Evolutionary conservation across 1,140 invertebrate species (phyloP).

Genomic region (Leptonema lineaticorne): DNA sequence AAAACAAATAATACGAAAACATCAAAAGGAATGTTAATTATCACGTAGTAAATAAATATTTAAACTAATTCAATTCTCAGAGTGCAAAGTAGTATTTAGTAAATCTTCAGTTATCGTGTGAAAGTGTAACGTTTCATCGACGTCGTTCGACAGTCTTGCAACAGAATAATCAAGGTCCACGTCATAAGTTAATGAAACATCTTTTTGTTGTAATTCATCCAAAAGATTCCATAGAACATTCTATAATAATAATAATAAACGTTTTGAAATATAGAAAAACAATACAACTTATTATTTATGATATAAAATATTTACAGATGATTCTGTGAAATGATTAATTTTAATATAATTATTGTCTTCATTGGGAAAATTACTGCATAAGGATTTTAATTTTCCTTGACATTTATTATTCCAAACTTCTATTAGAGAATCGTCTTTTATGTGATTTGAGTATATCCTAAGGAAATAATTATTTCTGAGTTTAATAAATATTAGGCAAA

Average conservation of each 20-base stretch:
- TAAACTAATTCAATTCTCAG: neutral
- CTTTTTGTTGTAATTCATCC: conserved; percentile 37
- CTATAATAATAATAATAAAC: conserved; percentile 27
- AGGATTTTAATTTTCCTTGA: conserved; percentile 36
- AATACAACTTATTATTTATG: neutral
- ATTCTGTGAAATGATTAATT: conserved; percentile 35
- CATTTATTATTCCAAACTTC: conserved; percentile 29
- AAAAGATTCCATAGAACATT: conserved; percentile 26
- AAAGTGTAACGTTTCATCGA: conserved; percentile 38
- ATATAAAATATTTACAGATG: conserved; percentile 27
- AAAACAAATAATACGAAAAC: neutral
- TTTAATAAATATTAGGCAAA: conserved; percentile 15
- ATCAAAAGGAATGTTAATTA: neutral
- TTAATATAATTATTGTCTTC: conserved; percentile 28
- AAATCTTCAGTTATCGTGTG: conserved; percentile 28
- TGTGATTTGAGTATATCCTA: conserved; percentile 33
- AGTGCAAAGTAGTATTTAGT: neutral
- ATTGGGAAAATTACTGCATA: conserved; percentile 31
- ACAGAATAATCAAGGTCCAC: conserved; percentile 35
- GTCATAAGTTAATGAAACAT: conserved; percentile 38
- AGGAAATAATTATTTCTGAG: neutral
- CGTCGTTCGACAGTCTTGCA: conserved; percentile 27
- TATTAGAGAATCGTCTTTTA: conserved; percentile 20
- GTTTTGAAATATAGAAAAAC: neutral
- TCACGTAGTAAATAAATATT: too few species aligned